A percentile compares a stretch with the other conserved stretches of the same genome.
phyloP scores from a whole-genome alignment of 2,113 vertebrate genomes.

The Notothenia rossii region DNA sequence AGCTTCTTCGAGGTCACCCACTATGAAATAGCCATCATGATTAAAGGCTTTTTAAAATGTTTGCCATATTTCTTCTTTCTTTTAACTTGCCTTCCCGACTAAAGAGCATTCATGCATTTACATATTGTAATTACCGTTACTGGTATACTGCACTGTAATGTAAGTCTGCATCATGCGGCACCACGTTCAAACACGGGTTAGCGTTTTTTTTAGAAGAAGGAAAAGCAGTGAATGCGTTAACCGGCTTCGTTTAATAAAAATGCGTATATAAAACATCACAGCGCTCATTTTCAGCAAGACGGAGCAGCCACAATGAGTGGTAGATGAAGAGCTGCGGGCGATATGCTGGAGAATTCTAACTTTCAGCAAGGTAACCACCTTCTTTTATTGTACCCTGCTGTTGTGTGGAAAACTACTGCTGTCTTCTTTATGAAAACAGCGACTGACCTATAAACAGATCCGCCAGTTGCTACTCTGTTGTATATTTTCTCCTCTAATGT shows the following conservation, averaged over 20 bases:
- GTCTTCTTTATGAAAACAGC: conserved; percentile 1
- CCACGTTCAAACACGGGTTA: background rate
- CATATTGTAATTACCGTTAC: background rate
- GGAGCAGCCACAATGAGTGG: background rate
- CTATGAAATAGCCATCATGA: too few relatives aligned
- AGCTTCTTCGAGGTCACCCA: too few relatives aligned
- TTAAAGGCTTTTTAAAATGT: too few relatives aligned
- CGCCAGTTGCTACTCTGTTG: background rate
- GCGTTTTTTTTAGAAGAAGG: background rate
- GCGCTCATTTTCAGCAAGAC: background rate
- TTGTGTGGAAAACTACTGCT: background rate
- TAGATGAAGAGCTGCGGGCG: conserved; percentile 5
- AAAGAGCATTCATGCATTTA: background rate
- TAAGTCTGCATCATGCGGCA: too few relatives aligned
- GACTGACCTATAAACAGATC: background rate
- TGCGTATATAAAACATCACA: background rate
- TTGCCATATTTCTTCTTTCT: background rate
- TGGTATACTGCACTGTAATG: too few relatives aligned
- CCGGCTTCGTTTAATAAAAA: background rate
- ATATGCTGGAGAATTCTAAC: background rate
- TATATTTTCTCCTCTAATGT: too few relatives aligned
- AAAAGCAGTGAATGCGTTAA: background rate
- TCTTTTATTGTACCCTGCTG: background rate
- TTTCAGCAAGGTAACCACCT: conserved; percentile 4
- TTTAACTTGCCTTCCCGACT: background rate